Conservation (phyloP, 2,888 invertebrate genomes). For the Rhingia campestris region DNA sequence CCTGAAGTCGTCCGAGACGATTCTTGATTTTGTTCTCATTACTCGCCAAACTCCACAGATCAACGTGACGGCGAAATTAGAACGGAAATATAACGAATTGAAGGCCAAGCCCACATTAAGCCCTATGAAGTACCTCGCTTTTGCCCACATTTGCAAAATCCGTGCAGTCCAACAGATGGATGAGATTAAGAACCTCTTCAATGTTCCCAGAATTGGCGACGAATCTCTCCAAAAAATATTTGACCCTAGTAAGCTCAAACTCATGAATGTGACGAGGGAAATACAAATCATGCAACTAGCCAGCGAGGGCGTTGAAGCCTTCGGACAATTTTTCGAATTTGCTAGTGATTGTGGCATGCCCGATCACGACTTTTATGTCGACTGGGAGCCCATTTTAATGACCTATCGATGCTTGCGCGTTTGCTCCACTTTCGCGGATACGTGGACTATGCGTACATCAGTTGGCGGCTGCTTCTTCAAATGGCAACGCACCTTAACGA, state of each 20-base stretch:
- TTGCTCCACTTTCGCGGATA: conserved; percentile 80
- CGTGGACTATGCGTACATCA: conserved; percentile 75
- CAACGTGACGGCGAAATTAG: conserved; percentile 67
- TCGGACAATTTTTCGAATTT: conserved; percentile 77
- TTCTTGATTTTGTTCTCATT: conserved; percentile 77
- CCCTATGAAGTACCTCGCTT: conserved; percentile 73
- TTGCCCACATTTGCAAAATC: conserved; percentile 76
- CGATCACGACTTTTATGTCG: conserved; percentile 77
- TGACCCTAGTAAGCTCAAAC: conserved; percentile 74
- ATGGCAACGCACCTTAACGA: conserved; percentile 76
- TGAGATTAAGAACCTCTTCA: conserved; percentile 75
- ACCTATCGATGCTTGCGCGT: conserved; percentile 77
- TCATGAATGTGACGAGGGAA: conserved; percentile 76
- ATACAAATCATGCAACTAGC: conserved; percentile 76
- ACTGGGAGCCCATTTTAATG: conserved; percentile 80
- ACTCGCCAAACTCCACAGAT: conserved; percentile 74
- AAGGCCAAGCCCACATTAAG: conserved; percentile 48
- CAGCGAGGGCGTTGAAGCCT: conserved; percentile 75
- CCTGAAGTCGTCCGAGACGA: conserved; percentile 75
- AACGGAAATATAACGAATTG: conserved; percentile 59
- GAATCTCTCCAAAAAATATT: conserved; percentile 76
- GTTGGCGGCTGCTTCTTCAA: conserved; percentile 79
- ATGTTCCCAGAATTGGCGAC: conserved; percentile 76
- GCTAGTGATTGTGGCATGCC: conserved; percentile 8
- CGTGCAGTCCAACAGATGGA: conserved; percentile 75